phyloP scores from a whole-genome alignment of 2,113 vertebrate species.

The Brachirus orientalis region DNA sequence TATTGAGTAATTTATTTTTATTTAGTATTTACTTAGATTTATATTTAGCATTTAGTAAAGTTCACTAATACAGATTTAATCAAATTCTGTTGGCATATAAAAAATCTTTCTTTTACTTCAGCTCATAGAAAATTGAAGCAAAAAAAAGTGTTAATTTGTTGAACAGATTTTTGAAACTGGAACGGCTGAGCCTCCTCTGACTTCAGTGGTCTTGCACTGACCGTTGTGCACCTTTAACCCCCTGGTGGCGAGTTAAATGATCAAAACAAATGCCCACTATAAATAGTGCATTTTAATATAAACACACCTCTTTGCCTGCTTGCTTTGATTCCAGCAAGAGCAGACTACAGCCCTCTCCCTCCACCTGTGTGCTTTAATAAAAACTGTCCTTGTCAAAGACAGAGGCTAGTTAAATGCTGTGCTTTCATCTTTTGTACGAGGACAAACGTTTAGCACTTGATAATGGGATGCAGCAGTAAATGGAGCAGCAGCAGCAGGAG shows the following conservation, averaged over 20 bases:
- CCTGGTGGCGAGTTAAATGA: background rate
- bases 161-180: no score
- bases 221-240: no score
- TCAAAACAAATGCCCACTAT: background rate
- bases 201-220: no score
- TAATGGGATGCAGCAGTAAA: constrained; percentile 34
- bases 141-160: no score
- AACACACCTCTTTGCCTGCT: constrained; percentile 1
- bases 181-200: no score
- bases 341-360: constrained; percentile 2
- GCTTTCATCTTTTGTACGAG: constrained; percentile 29
- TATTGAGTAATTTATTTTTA: no score
- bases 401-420: constrained; percentile 39
- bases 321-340: constrained; percentile 7
- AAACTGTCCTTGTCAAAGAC: constrained; percentile 35
- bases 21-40: no score
- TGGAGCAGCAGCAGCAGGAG: constrained; percentile 17
- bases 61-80: no score
- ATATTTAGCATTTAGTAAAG: no score
- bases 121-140: no score
- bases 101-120: no score
- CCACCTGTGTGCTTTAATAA: constrained; percentile 18
- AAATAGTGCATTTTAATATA: background rate
- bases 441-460: constrained; percentile 52
- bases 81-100: no score